These are phyloP conservation scores for Drosophila micromelanica DNA, from an alignment of 1,140 invertebrate genomes.

Conservation along the genomic window DNA sequence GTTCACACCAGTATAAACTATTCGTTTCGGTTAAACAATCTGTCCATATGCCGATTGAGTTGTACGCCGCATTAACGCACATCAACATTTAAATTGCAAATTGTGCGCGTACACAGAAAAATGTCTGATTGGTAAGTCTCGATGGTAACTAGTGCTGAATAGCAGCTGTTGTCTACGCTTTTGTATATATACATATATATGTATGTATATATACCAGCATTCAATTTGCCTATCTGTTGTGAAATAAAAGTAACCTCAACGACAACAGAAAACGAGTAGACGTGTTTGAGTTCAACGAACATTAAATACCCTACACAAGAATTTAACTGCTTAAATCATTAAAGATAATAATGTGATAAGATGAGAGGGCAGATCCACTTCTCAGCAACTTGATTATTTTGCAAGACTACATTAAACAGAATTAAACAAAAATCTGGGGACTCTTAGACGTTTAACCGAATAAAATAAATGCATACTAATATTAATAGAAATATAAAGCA, in stretches of 20 bases:
- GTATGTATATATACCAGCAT: background rate
- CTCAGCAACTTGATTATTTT: too few relatives aligned
- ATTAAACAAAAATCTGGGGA: too few relatives aligned
- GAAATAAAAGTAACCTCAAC: constrained; percentile 46
- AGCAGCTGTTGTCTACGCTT: constrained; percentile 2
- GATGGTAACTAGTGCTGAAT: background rate
- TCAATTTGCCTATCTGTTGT: constrained; percentile 55
- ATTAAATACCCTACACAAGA: background rate
- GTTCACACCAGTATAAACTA: constrained; percentile 50
- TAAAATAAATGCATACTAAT: too few relatives aligned
- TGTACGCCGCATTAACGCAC: constrained; percentile 66
- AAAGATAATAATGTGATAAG: too few relatives aligned
- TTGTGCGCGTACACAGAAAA: constrained; percentile 63
- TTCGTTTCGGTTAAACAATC: constrained; percentile 62
- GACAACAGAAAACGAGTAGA: constrained; percentile 5
- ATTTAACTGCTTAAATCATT: too few relatives aligned
- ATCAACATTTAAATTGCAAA: constrained; percentile 79
- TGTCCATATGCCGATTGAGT: constrained; percentile 56
- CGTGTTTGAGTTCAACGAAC: background rate
- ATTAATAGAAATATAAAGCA: too few relatives aligned
- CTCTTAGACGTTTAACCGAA: too few relatives aligned
- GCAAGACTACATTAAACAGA: too few relatives aligned
- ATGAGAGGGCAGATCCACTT: too few relatives aligned
- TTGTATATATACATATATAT: background rate
- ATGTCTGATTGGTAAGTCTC: constrained; percentile 43